Conservation (phyloP, 2,113 vertebrate genomes). For the Murina feae region DNA sequence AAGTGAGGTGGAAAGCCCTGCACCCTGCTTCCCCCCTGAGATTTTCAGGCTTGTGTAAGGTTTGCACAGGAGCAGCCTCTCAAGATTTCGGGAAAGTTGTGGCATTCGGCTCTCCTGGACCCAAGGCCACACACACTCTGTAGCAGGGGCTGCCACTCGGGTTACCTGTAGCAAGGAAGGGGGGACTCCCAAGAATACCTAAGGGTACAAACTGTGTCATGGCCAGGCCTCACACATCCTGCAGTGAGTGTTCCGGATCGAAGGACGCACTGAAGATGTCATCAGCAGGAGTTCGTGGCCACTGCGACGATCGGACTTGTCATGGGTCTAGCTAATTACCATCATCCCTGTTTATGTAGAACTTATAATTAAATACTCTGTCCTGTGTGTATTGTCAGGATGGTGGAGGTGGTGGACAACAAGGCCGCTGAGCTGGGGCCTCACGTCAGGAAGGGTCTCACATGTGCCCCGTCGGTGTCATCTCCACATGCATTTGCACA, state of each 20-base stretch:
- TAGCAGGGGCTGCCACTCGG: neutral
- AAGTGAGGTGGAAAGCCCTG: neutral
- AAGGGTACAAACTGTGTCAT: neutral
- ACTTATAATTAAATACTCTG: neutral
- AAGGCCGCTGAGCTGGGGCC: neutral
- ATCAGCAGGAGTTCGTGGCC: neutral
- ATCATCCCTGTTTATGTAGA: neutral
- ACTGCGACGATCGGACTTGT: neutral
- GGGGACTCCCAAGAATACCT: neutral
- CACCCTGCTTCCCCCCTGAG: neutral
- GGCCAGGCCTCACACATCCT: neutral
- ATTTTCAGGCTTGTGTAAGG: neutral
- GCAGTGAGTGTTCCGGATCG: neutral
- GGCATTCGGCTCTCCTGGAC: neutral
- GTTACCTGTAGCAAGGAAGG: neutral
- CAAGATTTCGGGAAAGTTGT: neutral
- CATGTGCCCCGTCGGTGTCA: neutral
- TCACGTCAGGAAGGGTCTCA: neutral
- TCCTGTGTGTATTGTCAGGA: neutral
- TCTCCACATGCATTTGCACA: neutral
- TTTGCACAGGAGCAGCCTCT: neutral
- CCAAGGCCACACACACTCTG: neutral
- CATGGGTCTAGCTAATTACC: neutral
- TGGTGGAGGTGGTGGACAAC: neutral
- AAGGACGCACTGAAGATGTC: neutral